phyloP scores from a whole-genome alignment of 2,113 vertebrate genomes.

The Ramphastos sulfuratus region DNA sequence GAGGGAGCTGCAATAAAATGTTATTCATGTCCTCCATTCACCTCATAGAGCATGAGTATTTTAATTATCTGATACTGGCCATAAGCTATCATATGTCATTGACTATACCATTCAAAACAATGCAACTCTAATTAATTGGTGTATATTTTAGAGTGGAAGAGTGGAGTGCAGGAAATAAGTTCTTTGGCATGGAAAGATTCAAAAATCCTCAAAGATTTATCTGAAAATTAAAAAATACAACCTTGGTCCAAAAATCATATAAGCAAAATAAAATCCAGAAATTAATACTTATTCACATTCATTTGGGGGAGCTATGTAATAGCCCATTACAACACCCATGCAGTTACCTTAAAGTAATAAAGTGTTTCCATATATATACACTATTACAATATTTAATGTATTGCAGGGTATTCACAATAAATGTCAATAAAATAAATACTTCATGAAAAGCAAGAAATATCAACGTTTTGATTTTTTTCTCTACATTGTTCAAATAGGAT shows the following conservation, averaged over 20 bases:
- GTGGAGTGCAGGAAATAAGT: background rate
- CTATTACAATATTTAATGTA: background rate
- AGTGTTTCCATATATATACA: background rate
- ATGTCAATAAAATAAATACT: background rate
- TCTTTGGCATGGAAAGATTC: background rate
- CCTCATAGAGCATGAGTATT: background rate
- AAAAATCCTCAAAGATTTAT: background rate
- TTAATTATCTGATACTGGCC: background rate
- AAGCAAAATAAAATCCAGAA: background rate
- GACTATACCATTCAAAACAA: background rate
- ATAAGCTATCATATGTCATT: background rate
- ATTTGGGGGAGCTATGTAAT: background rate
- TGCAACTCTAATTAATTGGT: background rate
- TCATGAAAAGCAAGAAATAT: background rate
- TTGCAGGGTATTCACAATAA: background rate
- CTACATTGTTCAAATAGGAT: background rate
- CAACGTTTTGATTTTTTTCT: background rate
- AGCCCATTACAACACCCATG: background rate
- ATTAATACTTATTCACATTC: background rate
- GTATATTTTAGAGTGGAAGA: background rate
- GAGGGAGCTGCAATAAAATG: background rate
- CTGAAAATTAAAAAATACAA: background rate
- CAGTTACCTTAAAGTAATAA: background rate
- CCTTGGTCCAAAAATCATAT: background rate
- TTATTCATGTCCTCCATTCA: background rate